A percentile compares a stretch with the other conserved stretches of the same genome.
Conservation (phyloP, 1,140 invertebrate species). For the Drosophila kepulauana region DNA sequence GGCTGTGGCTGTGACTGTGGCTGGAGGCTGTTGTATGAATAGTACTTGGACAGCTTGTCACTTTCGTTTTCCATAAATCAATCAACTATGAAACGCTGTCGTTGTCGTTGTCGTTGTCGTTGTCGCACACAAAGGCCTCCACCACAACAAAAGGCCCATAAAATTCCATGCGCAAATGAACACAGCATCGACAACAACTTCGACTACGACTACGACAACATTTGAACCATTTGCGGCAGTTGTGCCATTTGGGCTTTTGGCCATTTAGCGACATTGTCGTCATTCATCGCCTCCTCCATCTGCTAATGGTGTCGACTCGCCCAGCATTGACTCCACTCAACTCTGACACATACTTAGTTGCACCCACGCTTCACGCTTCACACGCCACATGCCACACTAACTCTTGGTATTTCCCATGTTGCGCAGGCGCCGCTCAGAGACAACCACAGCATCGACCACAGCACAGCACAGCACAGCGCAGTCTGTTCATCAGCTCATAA, state of each 20-base stretch:
- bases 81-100: constrained; percentile 47
- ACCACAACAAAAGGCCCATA: constrained; percentile 31
- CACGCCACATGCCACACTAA: too few relatives aligned
- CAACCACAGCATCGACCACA: background rate
- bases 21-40: background rate
- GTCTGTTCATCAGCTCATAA: constrained; percentile 48
- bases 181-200: constrained; percentile 7
- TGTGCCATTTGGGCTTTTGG: constrained; percentile 44
- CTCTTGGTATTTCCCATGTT: constrained; percentile 41
- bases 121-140: constrained; percentile 41
- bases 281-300: constrained; percentile 15
- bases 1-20: background rate
- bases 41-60: constrained; percentile 31
- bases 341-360: constrained; percentile 29
- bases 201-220: constrained; percentile 8
- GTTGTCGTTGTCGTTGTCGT: too few relatives aligned
- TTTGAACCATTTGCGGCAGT: constrained; percentile 38
- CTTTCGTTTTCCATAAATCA: constrained; percentile 59
- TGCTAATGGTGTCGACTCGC: constrained; percentile 36
- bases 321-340: background rate
- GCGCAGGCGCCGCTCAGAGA: constrained; percentile 24
- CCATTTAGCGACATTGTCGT: constrained; percentile 53
- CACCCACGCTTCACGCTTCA: constrained; percentile 28
- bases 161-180: constrained; percentile 40
- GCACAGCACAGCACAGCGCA: background rate